Evolutionary conservation across 30 jellyfish, hydroid and myxozoan species (phyloP), one percentile per base, ranked within the genome.

Genomic region (Morbakka virulenta): DNA sequence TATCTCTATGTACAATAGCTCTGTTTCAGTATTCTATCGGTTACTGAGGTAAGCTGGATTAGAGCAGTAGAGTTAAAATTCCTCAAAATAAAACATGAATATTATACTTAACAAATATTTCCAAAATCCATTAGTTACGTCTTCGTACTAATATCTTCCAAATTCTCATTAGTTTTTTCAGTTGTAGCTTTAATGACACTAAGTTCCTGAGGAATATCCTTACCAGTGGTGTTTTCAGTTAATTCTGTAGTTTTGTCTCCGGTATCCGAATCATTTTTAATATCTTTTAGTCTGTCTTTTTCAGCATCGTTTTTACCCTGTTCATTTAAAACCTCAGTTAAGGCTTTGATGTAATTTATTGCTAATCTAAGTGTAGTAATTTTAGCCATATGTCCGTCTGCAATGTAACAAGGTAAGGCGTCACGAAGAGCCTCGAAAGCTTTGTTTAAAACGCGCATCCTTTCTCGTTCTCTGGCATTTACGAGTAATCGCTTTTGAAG

Each of bases 371-470:
- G 81, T 1, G 98, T 91, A 14, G 98, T 91, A 33, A 91, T 91
- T 76, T 91, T 91, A 35, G 98, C 98, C 98, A 91, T 91, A 62
- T 91, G 98, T 35, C 98, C 98, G 73, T 91, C 98, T 24, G 98
- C 98, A 41, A 91, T 91, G 50, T 91, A 91, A 64, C 98, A 91
- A 26, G 98, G 98, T 77, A 91, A 64, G 32, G 98, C 98, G 64
- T 91, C 98, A 53, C 98, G 74, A 20, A 91, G 67, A 13, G 98
- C 94, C 67, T 91, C 98, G 29, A 91, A 91, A 2, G 98, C 98
- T 75, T 91, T 91, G 73, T 91, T 91, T 28, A 91, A 74, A 6
- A 91, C 98, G 35, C 98, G 94, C 98, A 91, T 91, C 30, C 98
- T 72, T 71, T 91, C 98, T 9, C 98, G 64, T 64, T 91, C 98